Base-by-base conservation (phyloP, 2,113 vertebrate genomes). In the Galemys pyrenaicus region DNA sequence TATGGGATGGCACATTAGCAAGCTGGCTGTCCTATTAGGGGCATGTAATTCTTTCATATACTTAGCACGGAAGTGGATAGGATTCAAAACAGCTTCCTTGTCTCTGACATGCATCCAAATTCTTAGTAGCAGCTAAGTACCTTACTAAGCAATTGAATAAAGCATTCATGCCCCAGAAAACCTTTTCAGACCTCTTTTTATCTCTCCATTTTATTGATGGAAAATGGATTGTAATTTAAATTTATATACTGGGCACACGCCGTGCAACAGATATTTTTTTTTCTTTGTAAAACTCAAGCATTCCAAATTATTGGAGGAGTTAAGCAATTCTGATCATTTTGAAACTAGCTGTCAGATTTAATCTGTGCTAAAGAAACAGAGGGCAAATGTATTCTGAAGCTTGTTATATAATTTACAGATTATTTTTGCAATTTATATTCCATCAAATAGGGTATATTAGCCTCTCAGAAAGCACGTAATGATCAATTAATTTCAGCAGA, bases 401-500 rank as follows among this genome's bases (percentile, higher is more conserved):
- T 96, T 95, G 96, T 98, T 97, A 97, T 91, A 94, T 97, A 97
- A 97, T 96, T 97, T 93, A 51, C 94, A 97, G 96, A 94, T 96
- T 97, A 97, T 96, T 98, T 98, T 97, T 98, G 95, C 95, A 97
- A 98, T 98, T 98, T 97, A 89, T 97, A 95, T 93, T 97, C 91
- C 88, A 98, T 98, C 97, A 98, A 86, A 96, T 94, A 96, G 94
- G 93, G 93, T 97, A 97, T 96, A 98, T 98, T 98, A 97, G 86
- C 44, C 90, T 98, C 97, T 97, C 97, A 92, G 93, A 97, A 92
- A 98, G 97, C 95, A 97, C 87, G 75, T 92, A 97, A 98, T 94
- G 97, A 98, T 98, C 98, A 98, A 98, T 98, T 98, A 98, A 98
- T 98, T 98, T 98, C 89, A 95, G 97, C 97, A 96, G 93, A 97